phyloP scores from a whole-genome alignment of 1,140 invertebrate species.

The Anoplolepis gracilipes region DNA sequence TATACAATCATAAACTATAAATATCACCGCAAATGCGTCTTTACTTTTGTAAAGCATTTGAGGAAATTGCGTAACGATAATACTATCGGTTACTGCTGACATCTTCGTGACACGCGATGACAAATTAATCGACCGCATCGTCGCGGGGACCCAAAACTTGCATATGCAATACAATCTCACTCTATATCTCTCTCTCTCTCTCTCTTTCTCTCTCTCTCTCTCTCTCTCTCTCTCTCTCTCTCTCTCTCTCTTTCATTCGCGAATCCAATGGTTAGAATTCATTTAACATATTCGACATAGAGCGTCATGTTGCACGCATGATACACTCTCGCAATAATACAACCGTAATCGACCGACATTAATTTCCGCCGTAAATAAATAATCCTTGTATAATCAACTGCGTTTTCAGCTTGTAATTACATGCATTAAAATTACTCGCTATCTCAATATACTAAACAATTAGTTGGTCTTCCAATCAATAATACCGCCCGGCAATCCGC shows the following conservation, averaged over 20 bases:
- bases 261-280: constrained; percentile 39
- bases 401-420: constrained; percentile 61
- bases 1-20: neutral
- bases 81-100: constrained; percentile 9
- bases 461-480: constrained; percentile 46
- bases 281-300: constrained; percentile 52
- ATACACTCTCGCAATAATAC: constrained; percentile 46
- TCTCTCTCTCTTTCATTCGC: neutral
- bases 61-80: constrained; percentile 3
- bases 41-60: constrained; percentile 10
- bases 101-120: constrained; percentile 37
- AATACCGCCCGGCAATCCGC: constrained; percentile 40
- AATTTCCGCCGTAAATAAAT: constrained; percentile 61
- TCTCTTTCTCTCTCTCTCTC: too few relatives aligned
- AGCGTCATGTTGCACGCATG: constrained; percentile 15
- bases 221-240: too few relatives aligned
- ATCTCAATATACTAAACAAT: constrained; percentile 62
- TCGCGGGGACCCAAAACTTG: neutral
- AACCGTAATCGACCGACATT: constrained; percentile 59
- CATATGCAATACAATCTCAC: neutral
- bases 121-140: constrained; percentile 47
- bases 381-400: constrained; percentile 60
- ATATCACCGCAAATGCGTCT: neutral
- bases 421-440: constrained; percentile 60
- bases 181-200: too few relatives aligned